These are phyloP conservation scores for Gymnocypris eckloni DNA, from an alignment of 2,797 vertebrate species.

Conservation along the genomic window DNA sequence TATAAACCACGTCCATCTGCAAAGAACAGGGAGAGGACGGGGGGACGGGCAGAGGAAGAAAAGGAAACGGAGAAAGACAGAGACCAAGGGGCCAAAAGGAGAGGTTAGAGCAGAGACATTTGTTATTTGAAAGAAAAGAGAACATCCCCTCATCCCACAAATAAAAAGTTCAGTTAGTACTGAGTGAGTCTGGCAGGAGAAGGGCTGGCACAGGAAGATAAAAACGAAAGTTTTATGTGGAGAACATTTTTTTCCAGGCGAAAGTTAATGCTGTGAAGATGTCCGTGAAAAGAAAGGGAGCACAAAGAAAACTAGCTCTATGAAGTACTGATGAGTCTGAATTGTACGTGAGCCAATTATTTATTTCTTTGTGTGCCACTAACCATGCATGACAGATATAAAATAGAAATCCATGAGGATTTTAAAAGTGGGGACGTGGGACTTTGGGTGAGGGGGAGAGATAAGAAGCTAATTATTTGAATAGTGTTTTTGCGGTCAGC, in stretches of 20 bases:
- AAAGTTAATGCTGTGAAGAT: conserved; percentile 53
- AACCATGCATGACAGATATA: conserved; percentile 71
- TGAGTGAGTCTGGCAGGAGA: conserved; percentile 22
- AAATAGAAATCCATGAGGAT: conserved; percentile 68
- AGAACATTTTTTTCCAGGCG: conserved; percentile 31
- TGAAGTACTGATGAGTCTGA: conserved; percentile 70
- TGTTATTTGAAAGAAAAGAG: conserved; percentile 50
- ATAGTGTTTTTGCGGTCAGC: conserved; percentile 67
- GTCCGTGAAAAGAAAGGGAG: conserved; percentile 31
- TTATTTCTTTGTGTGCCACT: conserved; percentile 72
- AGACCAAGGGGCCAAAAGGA: conserved; percentile 53
- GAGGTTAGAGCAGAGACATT: conserved; percentile 53
- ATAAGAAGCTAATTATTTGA: conserved; percentile 80
- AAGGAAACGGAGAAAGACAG: conserved; percentile 37
- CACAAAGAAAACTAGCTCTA: conserved; percentile 62
- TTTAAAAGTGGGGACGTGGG: conserved; percentile 71
- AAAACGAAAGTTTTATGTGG: conserved; percentile 36
- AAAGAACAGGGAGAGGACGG: conserved; percentile 62
- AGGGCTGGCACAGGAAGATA: conserved; percentile 22
- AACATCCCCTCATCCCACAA: conserved; percentile 27
- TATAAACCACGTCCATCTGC: conserved; percentile 99
- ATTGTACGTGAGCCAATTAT: conserved; percentile 76
- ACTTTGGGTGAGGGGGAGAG: conserved; percentile 66
- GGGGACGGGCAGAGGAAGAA: conserved; percentile 29
- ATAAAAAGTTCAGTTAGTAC: conserved; percentile 30